phyloP scores from a whole-genome alignment of 2,888 invertebrate species.

The Drosophila quasianomalipes region DNA sequence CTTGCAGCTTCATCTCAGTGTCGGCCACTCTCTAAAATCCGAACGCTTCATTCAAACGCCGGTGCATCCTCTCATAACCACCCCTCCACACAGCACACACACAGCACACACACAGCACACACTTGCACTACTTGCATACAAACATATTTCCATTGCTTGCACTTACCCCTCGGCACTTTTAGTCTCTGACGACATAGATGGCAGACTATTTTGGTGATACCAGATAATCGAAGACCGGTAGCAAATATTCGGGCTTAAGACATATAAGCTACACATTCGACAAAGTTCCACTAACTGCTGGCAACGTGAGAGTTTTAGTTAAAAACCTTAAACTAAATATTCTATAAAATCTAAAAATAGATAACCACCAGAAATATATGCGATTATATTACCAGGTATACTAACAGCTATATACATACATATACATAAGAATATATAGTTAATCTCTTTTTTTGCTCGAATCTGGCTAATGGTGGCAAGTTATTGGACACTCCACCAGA shows the following conservation, averaged over 20 bases:
- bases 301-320: background rate
- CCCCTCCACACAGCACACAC: background rate
- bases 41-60: slow-evolving; percentile 49
- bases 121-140: background rate
- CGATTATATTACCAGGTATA: too few relatives aligned
- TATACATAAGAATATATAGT: background rate
- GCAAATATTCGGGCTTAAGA: background rate
- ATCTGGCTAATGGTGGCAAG: background rate
- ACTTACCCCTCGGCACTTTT: slow-evolving; percentile 5
- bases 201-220: background rate
- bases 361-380: too few relatives aligned
- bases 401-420: too few relatives aligned
- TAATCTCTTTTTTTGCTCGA: background rate
- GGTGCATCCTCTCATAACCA: slow-evolving; percentile 31
- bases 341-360: background rate
- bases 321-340: background rate
- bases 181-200: slow-evolving; percentile 6
- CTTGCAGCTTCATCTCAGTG: slow-evolving; percentile 44
- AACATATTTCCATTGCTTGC: background rate
- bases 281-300: background rate
- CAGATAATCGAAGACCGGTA: background rate
- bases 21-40: slow-evolving; percentile 53
- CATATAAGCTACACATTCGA: background rate
- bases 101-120: too few relatives aligned
- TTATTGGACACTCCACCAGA: too few relatives aligned